phyloP scores from a whole-genome alignment of 2,113 vertebrate species.

The Prietella phreatophila region DNA sequence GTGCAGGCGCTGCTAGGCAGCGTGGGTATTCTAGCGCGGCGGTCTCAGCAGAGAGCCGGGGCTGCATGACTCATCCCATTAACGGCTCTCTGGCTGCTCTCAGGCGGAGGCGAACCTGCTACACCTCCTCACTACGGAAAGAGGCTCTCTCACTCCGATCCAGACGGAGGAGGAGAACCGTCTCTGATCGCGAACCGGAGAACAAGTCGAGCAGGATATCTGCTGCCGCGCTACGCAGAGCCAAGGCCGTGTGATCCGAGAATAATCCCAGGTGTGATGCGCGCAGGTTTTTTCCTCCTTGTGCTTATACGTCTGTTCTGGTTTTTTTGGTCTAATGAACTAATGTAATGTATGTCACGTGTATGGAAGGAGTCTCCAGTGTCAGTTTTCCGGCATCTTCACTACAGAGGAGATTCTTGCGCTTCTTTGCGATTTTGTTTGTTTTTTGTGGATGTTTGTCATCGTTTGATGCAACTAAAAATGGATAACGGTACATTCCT shows the following conservation, averaged over 20 bases:
- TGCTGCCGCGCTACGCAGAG: neutral
- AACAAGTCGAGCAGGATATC: neutral
- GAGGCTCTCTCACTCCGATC: slow-evolving; percentile 13
- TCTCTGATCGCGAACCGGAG: neutral
- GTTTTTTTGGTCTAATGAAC: neutral
- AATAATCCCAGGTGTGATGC: neutral
- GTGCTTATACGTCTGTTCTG: no score
- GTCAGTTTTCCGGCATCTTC: neutral
- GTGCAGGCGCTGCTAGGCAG: slow-evolving; percentile 31
- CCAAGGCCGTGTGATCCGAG: no score
- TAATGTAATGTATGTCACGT: neutral
- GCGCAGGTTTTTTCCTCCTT: neutral
- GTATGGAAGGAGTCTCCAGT: neutral
- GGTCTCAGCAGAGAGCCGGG: slow-evolving; percentile 32
- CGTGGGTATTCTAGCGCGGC: slow-evolving; percentile 43
- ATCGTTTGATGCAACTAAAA: no score
- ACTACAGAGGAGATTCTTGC: no score
- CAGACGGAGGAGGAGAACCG: neutral
- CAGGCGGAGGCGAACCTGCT: slow-evolving; percentile 31
- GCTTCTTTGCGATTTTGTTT: neutral
- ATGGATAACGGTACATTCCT: no score
- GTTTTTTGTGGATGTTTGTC: no score
- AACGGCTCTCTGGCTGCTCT: slow-evolving; percentile 42
- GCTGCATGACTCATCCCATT: slow-evolving; percentile 51
- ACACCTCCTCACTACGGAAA: slow-evolving; percentile 18